Conservation (phyloP, 2,113 vertebrate genomes). For the Toxotes chatareus region DNA sequence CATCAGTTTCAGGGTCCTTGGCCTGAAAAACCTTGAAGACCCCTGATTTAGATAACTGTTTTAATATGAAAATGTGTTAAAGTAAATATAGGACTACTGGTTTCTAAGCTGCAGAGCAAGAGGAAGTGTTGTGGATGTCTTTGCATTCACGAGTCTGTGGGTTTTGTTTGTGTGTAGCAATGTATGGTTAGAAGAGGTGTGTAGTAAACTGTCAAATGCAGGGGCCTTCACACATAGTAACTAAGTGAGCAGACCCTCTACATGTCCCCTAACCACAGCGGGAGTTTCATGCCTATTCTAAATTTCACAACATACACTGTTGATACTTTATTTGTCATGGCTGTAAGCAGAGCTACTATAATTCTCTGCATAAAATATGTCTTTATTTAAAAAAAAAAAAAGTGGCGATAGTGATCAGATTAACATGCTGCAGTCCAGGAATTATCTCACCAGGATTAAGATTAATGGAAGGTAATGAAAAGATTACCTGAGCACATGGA, state of each 20-base stretch:
- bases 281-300: neutral
- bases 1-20: too few relatives aligned
- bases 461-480: conserved; percentile 60
- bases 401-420: conserved; percentile 37
- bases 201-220: neutral
- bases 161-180: conserved; percentile 12
- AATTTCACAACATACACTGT: neutral
- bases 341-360: conserved; percentile 4
- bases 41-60: neutral
- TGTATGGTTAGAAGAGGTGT: neutral
- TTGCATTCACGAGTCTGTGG: neutral
- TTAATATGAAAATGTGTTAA: neutral
- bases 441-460: conserved; percentile 47
- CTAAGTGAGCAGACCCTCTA: neutral
- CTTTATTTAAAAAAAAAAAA: conserved; percentile 9
- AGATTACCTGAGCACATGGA: conserved; percentile 57
- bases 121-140: neutral
- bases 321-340: neutral
- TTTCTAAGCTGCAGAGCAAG: neutral
- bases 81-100: neutral
- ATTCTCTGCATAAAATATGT: neutral
- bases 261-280: neutral
- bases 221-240: conserved; percentile 11
- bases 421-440: conserved; percentile 30
- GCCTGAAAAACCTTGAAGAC: too few relatives aligned